Percentiles rank a stretch among this genome's conserved stretches.
Evolutionary conservation across 35 echinoderm and acorn worm genomes (phyloP).

Genomic region (Heliocidaris tuberculata): DNA sequence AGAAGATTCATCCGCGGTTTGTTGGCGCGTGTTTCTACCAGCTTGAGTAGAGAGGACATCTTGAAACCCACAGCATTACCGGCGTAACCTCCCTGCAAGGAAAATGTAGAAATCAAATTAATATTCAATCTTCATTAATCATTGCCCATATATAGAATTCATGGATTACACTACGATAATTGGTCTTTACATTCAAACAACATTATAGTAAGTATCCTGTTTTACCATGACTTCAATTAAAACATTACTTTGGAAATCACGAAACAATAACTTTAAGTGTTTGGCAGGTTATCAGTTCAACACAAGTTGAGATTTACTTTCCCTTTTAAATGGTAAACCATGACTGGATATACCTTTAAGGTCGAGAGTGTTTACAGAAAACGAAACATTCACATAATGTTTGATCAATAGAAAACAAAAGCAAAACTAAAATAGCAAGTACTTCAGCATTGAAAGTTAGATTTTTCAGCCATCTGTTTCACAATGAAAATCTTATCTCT

Average conservation of each 20-base stretch:
- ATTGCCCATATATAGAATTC: no score
- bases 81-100: constrained; percentile 86
- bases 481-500: neutral
- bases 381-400: constrained; percentile 12
- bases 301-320: neutral
- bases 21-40: constrained; percentile 89
- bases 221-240: no score
- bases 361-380: neutral
- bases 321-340: neutral
- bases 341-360: neutral
- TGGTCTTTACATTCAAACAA: no score
- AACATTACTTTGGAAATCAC: no score
- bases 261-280: no score
- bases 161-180: no score
- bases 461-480: neutral
- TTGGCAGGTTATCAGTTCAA: no score
- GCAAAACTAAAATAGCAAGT: neutral
- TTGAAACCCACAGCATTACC: constrained; percentile 95
- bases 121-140: no score
- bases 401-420: neutral
- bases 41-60: constrained; percentile 85
- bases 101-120: neutral
- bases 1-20: constrained; percentile 92
- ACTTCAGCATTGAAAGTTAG: neutral
- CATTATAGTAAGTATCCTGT: no score